Evolutionary conservation across 1,140 invertebrate genomes (phyloP), one percentile per base, ranked within the genome.

Genomic region (Centruroides vittatus): DNA sequence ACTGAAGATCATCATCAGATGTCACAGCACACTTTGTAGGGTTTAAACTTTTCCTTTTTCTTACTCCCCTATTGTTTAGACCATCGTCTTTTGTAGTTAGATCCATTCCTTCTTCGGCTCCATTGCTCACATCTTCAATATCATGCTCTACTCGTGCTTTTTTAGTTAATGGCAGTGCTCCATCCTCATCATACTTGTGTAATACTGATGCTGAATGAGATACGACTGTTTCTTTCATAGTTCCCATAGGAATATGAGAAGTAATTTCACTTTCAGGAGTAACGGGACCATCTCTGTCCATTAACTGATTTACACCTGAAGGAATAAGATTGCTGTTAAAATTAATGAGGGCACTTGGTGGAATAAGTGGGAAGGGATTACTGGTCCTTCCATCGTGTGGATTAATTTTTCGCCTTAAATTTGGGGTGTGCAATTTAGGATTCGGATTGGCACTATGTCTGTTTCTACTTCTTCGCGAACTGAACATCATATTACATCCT

Each of bases 401-500:
- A 61, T 90, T 92, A 67, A 94, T 93, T 77, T 94, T 93, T 67
- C 92, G 76, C 52, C 92, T 77, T 61, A 93, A 71, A 72, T 97
- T 93, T 1, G 93, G 93, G 6, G 89, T 96, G 75, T 99, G 96
- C 4, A 99, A 77, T 74, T 98, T 98, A 0, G 96, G 95, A 77
- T 99, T 98, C 0, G 93, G 94, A 75, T 98, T 98, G 5, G 94
- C 93, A 73, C 90, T 94, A 73, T 99, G 95, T 3, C 95, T 81
- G 72, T 99, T 99, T 47, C 95, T 79, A 23, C 92, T 96, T 61
- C 96, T 78, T 63, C 95, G 79, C 12, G 93, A 98, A 73, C 93
- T 98, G 72, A 99, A 99, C 90, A 97, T 96, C 91, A 98, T 98
- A 72, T 91, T 97, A 75, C 96, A 99, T 2, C 96, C 95, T 70